Evolutionary conservation across 2,113 vertebrate genomes (phyloP).

Genomic region (Poecilia latipinna): DNA sequence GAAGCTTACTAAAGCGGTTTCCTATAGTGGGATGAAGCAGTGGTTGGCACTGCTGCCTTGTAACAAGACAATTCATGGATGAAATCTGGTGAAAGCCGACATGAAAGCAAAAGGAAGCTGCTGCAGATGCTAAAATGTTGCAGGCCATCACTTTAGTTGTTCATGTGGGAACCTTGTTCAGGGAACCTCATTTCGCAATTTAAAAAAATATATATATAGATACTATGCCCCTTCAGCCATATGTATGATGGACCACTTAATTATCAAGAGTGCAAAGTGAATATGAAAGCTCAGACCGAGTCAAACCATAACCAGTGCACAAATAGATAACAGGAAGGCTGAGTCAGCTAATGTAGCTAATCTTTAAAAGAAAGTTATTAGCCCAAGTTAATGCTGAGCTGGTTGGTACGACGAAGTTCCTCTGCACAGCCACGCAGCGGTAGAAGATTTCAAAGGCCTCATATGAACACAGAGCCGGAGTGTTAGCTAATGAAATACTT

Average conservation of each 20-base stretch:
- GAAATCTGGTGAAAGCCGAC: too few species aligned
- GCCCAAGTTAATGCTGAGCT: background rate
- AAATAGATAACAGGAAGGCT: background rate
- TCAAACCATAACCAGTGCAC: background rate
- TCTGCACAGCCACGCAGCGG: background rate
- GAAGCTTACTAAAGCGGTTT: background rate
- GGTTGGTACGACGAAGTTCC: background rate
- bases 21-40: background rate
- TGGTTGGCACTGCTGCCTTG: background rate
- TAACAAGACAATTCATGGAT: background rate
- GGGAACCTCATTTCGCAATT: background rate
- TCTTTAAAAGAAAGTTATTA: background rate
- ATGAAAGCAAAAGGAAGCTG: background rate
- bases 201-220: background rate
- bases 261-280: background rate
- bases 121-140: background rate
- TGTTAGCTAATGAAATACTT: background rate
- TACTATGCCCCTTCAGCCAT: background rate
- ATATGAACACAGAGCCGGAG: background rate
- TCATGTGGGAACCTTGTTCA: background rate
- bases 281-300: background rate
- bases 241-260: background rate
- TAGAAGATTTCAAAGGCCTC: background rate
- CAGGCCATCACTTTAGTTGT: background rate
- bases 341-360: background rate